Percentiles rank a stretch among this genome's conserved stretches.
phyloP scores from a whole-genome alignment of 2,113 vertebrate genomes.

The Campylorhamphus procurvoides region DNA sequence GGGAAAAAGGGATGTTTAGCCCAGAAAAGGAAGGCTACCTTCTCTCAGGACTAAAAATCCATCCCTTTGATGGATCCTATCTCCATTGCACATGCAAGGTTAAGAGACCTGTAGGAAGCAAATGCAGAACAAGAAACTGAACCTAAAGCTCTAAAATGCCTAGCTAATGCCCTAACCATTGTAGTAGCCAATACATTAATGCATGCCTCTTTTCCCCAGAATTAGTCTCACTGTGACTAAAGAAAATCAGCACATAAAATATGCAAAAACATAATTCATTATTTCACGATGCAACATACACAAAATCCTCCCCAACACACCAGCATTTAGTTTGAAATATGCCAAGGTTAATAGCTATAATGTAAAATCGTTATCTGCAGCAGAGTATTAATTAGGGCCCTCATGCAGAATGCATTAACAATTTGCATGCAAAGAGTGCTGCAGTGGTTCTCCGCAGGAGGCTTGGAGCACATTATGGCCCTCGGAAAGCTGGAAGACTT shows the following conservation, averaged over 20 bases:
- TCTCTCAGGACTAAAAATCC: not conserved
- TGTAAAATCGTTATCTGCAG: conserved; percentile 57
- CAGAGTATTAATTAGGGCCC: conserved; percentile 57
- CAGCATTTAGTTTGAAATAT: conserved; percentile 10
- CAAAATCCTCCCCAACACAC: not conserved
- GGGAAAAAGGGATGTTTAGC: fast-evolving
- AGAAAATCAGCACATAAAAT: conserved; percentile 10
- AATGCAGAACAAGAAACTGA: not conserved
- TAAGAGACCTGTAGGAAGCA: not conserved
- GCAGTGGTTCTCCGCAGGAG: not conserved
- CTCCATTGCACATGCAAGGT: not conserved
- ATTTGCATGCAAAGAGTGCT: conserved; percentile 46
- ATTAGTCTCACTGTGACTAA: not conserved
- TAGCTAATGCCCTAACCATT: not conserved
- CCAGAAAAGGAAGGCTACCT: not conserved
- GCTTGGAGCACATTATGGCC: not conserved
- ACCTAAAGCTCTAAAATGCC: not conserved
- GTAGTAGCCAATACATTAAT: not conserved
- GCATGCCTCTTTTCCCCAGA: not conserved
- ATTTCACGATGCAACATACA: not conserved
- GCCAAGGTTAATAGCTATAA: conserved; percentile 55
- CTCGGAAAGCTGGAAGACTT: not conserved
- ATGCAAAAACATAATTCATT: not conserved
- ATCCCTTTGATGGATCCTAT: not conserved
- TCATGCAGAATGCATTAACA: conserved; percentile 49